Percentiles rank a stretch among this genome's conserved stretches.
Evolutionary conservation across 2,888 invertebrate species (phyloP).

Genomic region (Polydrusus cervinus): DNA sequence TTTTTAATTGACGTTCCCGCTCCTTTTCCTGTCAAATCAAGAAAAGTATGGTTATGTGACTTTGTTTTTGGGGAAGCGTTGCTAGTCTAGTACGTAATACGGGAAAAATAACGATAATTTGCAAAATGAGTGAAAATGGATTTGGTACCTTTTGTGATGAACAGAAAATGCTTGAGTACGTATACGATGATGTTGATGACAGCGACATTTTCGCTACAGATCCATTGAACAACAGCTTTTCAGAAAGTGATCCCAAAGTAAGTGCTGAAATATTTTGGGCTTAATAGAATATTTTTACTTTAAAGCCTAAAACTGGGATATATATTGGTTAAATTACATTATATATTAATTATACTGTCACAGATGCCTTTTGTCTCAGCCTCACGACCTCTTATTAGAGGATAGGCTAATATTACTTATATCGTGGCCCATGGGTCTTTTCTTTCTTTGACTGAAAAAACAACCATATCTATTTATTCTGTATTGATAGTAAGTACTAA

Average conservation of each 20-base stretch:
- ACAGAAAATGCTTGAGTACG: constrained; percentile 36
- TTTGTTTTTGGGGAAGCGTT: constrained; percentile 36
- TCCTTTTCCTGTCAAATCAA: constrained; percentile 31
- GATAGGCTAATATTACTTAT: too few species aligned
- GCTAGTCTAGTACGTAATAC: constrained; percentile 36
- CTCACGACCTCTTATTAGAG: too few species aligned
- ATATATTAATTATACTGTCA: too few species aligned
- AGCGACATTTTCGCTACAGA: constrained; percentile 41
- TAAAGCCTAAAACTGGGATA: too few species aligned
- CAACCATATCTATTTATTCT: too few species aligned
- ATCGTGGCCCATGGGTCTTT: too few species aligned
- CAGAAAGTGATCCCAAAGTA: constrained; percentile 23
- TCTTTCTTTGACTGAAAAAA: too few species aligned
- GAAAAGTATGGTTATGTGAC: constrained; percentile 29
- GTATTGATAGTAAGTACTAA: background rate
- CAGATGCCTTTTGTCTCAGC: too few species aligned
- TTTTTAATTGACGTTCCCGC: constrained; percentile 33
- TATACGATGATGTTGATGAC: constrained; percentile 49
- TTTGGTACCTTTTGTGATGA: background rate
- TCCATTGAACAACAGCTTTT: background rate
- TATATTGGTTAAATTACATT: too few species aligned
- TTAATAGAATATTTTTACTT: background rate
- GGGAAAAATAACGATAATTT: constrained; percentile 1
- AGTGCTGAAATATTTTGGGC: background rate
- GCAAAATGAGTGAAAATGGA: constrained; percentile 54